Evolutionary conservation across 2,797 vertebrate species (phyloP).

Genomic region (Tokudaia tokunoshimensis): DNA sequence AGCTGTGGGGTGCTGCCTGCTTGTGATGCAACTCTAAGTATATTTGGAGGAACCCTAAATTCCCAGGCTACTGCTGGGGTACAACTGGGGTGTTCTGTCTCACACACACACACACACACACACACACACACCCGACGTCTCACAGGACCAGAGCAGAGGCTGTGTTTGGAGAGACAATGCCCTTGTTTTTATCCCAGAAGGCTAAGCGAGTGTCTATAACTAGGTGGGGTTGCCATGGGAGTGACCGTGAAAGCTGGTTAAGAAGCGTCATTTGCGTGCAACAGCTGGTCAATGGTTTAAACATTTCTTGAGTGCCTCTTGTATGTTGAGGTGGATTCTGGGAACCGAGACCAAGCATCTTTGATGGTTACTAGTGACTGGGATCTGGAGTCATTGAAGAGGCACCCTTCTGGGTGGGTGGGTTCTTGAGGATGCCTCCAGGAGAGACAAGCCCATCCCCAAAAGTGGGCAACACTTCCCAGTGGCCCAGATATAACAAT

Average conservation of each 20-base stretch:
- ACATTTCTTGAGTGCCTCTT: neutral
- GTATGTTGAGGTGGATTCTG: neutral
- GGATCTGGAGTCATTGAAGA: neutral
- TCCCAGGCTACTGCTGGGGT: neutral
- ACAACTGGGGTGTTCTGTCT: neutral
- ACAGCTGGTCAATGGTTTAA: neutral
- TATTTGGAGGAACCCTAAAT: neutral
- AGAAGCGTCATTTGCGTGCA: neutral
- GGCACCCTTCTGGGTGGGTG: neutral
- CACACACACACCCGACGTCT: neutral
- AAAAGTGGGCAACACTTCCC: neutral
- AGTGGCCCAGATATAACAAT: neutral
- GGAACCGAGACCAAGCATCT: neutral
- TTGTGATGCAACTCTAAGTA: neutral
- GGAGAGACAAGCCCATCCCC: neutral
- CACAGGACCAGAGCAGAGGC: neutral
- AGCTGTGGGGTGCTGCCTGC: neutral
- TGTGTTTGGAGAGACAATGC: neutral
- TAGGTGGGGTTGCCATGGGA: neutral
- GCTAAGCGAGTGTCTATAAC: neutral
- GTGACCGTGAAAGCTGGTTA: neutral
- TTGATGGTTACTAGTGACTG: neutral
- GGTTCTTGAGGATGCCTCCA: neutral
- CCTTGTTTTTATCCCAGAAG: neutral
- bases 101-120: neutral